Conservation (phyloP, 2,888 invertebrate species). For the Xanthia icteritia region DNA sequence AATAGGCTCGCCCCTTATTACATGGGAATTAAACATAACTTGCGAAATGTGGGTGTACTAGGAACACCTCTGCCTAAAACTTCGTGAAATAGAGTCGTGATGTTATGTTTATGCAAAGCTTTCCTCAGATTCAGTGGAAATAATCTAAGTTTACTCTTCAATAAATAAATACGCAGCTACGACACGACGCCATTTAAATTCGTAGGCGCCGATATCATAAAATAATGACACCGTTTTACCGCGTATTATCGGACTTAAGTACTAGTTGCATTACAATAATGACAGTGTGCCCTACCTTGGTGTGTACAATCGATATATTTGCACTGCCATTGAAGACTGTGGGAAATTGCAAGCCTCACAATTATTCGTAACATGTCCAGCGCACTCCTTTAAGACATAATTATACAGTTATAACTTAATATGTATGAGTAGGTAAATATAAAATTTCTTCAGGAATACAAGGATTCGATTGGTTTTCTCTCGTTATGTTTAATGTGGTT, state of each 20-base stretch:
- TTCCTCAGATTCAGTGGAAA: background rate
- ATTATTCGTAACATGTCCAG: slow-evolving; percentile 7
- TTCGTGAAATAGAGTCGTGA: no score
- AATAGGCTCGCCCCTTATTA: no score
- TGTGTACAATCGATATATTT: slow-evolving; percentile 58
- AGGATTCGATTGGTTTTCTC: background rate
- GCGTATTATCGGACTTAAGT: slow-evolving; percentile 12
- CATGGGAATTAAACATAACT: no score
- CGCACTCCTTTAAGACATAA: background rate
- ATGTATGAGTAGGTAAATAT: background rate
- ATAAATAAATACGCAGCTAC: slow-evolving; percentile 4
- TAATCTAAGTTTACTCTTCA: background rate
- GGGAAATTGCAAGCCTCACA: slow-evolving; percentile 37
- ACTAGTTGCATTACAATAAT: slow-evolving; percentile 33
- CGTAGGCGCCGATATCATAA: slow-evolving; percentile 5
- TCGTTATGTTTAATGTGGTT: background rate
- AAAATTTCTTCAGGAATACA: slow-evolving; percentile 18
- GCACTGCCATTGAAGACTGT: slow-evolving; percentile 30
- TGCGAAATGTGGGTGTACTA: no score
- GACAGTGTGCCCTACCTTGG: background rate
- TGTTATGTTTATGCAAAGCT: background rate
- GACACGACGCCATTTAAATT: background rate
- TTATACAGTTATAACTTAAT: background rate
- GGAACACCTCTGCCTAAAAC: no score
- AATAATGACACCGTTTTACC: slow-evolving; percentile 18